Percentiles rank a stretch among this genome's conserved stretches.
These are phyloP conservation scores for Camptogramma bilineatum DNA, from an alignment of 2,888 invertebrate species.

Conservation along the genomic window DNA sequence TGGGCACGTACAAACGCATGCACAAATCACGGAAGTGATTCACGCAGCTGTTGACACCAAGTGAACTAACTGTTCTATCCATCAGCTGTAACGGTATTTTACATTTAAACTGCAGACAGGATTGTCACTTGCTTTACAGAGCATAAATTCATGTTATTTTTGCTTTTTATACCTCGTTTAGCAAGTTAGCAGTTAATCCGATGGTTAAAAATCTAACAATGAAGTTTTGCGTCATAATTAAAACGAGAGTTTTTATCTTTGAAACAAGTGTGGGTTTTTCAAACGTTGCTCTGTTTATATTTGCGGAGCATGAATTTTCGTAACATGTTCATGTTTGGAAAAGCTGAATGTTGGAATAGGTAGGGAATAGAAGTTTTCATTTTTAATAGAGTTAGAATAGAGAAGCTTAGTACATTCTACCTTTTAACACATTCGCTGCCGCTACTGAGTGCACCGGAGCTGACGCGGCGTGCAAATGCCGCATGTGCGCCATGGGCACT, in stretches of 20 bases:
- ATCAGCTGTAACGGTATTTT: constrained; percentile 50
- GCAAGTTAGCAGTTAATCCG: constrained; percentile 36
- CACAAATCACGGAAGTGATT: neutral
- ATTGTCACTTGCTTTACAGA: constrained; percentile 55
- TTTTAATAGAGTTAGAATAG: neutral
- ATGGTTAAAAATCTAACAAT: constrained; percentile 28
- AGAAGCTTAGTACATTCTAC: neutral
- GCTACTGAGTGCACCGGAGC: too few relatives aligned
- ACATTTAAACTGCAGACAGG: constrained; percentile 52
- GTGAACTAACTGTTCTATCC: constrained; percentile 15
- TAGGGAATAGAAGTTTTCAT: neutral
- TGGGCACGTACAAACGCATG: neutral
- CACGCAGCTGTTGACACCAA: constrained; percentile 4
- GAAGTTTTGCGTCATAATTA: constrained; percentile 19
- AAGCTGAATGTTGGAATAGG: neutral
- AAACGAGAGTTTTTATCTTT: constrained; percentile 9
- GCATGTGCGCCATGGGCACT: too few relatives aligned
- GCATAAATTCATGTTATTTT: constrained; percentile 49
- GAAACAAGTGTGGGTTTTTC: neutral
- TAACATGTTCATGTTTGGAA: neutral
- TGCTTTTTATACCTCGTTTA: constrained; percentile 43
- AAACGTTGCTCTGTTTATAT: neutral
- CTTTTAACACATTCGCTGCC: neutral
- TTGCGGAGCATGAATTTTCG: neutral
- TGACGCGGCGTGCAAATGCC: too few relatives aligned